Base-by-base conservation (phyloP, 2,888 invertebrate species). In the Ramazzottius varieornatus region DNA sequence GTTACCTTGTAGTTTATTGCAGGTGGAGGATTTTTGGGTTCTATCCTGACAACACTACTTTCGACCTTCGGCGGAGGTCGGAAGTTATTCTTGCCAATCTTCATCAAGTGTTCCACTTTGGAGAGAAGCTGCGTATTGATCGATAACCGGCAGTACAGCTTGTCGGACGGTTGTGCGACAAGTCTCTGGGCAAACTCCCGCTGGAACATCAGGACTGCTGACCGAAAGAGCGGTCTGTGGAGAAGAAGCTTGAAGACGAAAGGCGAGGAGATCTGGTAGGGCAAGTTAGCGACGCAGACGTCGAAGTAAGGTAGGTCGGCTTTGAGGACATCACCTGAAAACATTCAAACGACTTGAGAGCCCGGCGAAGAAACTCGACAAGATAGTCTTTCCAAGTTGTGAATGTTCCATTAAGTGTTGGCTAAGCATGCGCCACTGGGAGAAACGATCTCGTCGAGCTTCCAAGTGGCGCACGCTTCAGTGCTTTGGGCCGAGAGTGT, bases 21-120 rank as follows among this genome's bases (percentile, higher is more conserved):
- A 4, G 96, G 96, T 40, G 94, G 91, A 32, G 98, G 98, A 78
- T 93, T 93, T 72, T 86, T 83, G 0, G 98, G 98, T 74, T 98
- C 96, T 73, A 99, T 85, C 72, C 98, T 81, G 0, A 99, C 93
- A 1, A 99, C 96, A 77, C 88, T 88, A 0, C 96, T 96, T 76
- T 99, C 98, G 1, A 99, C 96, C 81, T 96, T 96, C 2, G 98
- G 98, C 54, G 98, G 96, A 29, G 98, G 98, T 68, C 86, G 83
- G 74, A 99, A 98, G 78, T 98, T 98, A 76, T 96, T 96, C 78
- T 88, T 91, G 1, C 94, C 94, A 72, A 96, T 90, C 84, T 94
- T 94, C 88, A 96, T 92, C 33, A 96, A 77, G 81, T 91, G 83
- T 75, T 94, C 92, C 13, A 98, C 93, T 72, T 90, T 81, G 1